Base-by-base conservation (phyloP, 2,888 invertebrate genomes). In the Hylaea fasciaria region DNA sequence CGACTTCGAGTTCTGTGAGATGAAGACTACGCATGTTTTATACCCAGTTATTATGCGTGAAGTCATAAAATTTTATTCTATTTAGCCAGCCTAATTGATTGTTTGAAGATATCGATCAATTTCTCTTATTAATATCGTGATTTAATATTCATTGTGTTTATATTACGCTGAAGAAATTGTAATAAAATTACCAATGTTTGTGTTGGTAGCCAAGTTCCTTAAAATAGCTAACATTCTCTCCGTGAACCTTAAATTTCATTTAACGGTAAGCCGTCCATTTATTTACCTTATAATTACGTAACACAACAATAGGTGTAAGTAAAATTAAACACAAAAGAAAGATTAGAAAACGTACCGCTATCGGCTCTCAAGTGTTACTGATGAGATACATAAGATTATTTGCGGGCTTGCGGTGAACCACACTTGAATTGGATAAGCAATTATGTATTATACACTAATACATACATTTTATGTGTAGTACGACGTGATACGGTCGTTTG, bases 51-150 rank as follows among this genome's bases (percentile, higher is more conserved):
- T 58, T 57, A 61, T 29, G 56, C 62, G 60, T 58, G 52, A 58
- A 61, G 55, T 61, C 59, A 62, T 69, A 57, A 64, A 65, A 59
- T 57, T 66, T 53, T 65, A 66, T 66, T 64, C 49, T 61, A n/a
- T n/a, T 66, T 60, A 65, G 68, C 64, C 65, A 64, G 59, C 62
- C 57, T 67, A 62, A 69, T 66, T 65, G 62, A 63, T 63, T 50
- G 37, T 53, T 12, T 17, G 9, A 16, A 51, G 61, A 64, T 64
- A 61, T 49, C 57, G 64, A 64, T 61, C 67, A 68, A 55, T 69
- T 68, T 69, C 67, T 69, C 62, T 64, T 63, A 62, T 59, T 61
- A 66, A 57, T 55, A 61, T 50, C 47, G 52, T 49, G 58, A 53
- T 67, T 69, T 62, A 62, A 57, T 63, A 60, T 29, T 56, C 53